Evolutionary conservation across 2,113 vertebrate genomes (phyloP).

Genomic region (Edolisoma coerulescens): DNA sequence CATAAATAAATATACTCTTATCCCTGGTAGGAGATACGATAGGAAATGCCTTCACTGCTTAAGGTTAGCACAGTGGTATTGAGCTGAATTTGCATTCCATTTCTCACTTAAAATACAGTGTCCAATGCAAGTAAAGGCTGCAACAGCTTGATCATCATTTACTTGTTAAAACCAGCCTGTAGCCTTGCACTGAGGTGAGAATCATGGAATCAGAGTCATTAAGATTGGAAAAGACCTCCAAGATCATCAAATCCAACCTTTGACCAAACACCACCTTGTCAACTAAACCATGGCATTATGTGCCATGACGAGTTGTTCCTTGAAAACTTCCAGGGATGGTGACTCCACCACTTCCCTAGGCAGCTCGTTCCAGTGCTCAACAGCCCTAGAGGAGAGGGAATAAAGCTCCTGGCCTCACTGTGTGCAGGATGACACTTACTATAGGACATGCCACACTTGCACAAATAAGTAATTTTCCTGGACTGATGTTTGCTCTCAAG

Average conservation of each 20-base stretch:
- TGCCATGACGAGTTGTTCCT: neutral
- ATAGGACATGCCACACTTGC: neutral
- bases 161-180: neutral
- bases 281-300: neutral
- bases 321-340: neutral
- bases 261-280: neutral
- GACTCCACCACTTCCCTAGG: neutral
- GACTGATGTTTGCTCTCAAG: neutral
- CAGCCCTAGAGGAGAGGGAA: neutral
- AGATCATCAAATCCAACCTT: neutral
- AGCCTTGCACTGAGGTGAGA: neutral
- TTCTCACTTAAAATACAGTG: neutral
- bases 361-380: neutral
- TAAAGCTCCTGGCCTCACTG: neutral
- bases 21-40: neutral
- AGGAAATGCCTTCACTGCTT: neutral
- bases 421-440: neutral
- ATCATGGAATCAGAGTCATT: neutral
- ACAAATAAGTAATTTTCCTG: neutral
- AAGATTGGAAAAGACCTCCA: neutral
- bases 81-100: neutral
- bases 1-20: neutral
- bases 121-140: neutral
- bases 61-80: neutral
- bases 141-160: neutral